Evolutionary conservation across 1,140 invertebrate genomes (phyloP), one percentile per base, ranked within the genome.

Genomic region (Drosophila mayri): DNA sequence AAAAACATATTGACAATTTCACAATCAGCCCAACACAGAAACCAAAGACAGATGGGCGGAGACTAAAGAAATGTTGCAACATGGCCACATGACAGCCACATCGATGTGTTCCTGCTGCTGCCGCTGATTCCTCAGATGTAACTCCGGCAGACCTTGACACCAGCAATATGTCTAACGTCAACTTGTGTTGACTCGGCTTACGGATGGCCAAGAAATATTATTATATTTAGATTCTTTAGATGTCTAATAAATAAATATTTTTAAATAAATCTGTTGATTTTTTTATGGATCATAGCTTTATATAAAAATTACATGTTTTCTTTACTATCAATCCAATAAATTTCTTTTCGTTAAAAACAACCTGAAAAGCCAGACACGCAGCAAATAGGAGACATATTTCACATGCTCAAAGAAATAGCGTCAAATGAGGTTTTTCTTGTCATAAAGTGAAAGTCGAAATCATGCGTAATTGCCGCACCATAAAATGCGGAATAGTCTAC

Each of bases 401-500:
- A 55, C 64, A 70, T 63, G 49, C 43, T 52, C 8, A 3, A 61
- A 72, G 46, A 88, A 83, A 88, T 79, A 79, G 83, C 84, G 63
- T 60, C 74, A 87, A 72, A 77, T 83, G 76, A 63, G 75, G 78
- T 78, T 88, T 76, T 81, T 70, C 79, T 78, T 58, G 67, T 65
- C 76, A 78, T 81, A 76, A 76, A 71, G 59, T 63, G 79, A 83
- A 79, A 75, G 72, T 78, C 58, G 76, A 40, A 78, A 70, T 78
- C 65, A 70, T 76, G 84, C 83, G 84, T 83, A 80, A 88, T 88
- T 88, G 73, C 67, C 79, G 81, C 30, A 63, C 71, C 76, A 72
- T 73, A 85, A 75, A 88, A 87, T 87, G 84, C 83, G 83, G 83
- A 87, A 87, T 83, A 73, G 71, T 88, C 84, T 87, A 76, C 32